phyloP scores from a whole-genome alignment of 2,113 vertebrate genomes.

The Centropus unirufus region DNA sequence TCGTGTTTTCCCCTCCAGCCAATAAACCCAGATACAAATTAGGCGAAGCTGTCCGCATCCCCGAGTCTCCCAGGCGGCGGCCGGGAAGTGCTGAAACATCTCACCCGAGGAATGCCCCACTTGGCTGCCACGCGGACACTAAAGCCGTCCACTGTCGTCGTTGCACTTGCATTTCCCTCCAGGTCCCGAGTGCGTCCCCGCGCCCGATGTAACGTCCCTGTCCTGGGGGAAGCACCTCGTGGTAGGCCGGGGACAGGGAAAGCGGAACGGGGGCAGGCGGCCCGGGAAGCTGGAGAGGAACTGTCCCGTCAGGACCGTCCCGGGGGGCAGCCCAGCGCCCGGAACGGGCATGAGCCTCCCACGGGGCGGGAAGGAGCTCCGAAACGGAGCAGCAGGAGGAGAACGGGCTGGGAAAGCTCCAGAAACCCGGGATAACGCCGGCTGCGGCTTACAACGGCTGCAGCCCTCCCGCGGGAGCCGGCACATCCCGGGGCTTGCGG shows the following conservation, averaged over 20 bases:
- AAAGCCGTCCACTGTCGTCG: not conserved
- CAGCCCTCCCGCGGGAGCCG: not conserved
- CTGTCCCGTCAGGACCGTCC: not conserved
- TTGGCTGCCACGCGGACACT: not conserved
- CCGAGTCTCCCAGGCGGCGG: not conserved
- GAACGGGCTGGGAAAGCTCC: not conserved
- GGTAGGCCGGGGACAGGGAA: not conserved
- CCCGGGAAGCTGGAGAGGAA: too few relatives aligned
- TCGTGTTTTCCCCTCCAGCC: conserved; percentile 28
- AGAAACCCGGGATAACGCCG: not conserved
- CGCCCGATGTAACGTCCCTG: not conserved
- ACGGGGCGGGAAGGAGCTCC: too few relatives aligned
- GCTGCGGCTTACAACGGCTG: not conserved
- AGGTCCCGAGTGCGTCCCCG: too few relatives aligned
- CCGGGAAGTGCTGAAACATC: not conserved
- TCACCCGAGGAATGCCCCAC: not conserved
- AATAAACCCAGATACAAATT: conserved; percentile 24
- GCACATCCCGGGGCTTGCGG: not conserved
- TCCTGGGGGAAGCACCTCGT: not conserved
- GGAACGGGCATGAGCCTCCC: too few relatives aligned
- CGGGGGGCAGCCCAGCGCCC: not conserved
- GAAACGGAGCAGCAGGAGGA: not conserved
- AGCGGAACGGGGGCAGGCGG: not conserved
- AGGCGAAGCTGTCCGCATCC: not conserved
- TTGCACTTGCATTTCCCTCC: not conserved